Conservation (phyloP, 1,140 invertebrate genomes). For the Hyphantria cunea region DNA sequence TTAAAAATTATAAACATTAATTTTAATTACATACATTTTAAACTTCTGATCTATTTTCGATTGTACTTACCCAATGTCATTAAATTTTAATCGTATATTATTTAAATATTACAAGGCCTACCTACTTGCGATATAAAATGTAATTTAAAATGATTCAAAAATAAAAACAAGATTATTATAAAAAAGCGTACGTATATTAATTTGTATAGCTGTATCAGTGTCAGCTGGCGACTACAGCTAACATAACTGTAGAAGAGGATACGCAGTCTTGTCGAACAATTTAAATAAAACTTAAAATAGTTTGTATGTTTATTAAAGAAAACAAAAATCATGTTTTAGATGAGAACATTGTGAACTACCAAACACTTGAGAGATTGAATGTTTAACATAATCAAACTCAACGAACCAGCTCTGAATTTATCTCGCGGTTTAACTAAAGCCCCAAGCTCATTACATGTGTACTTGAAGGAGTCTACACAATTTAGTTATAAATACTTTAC, state of each 20-base stretch:
- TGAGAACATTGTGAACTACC: constrained; percentile 35
- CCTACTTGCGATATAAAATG: constrained; percentile 55
- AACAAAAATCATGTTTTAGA: constrained; percentile 63
- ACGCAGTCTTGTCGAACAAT: constrained; percentile 51
- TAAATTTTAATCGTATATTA: constrained; percentile 62
- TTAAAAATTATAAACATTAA: constrained; percentile 55
- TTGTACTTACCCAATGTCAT: constrained; percentile 63
- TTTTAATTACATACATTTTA: constrained; percentile 66
- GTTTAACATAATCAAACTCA: constrained; percentile 8
- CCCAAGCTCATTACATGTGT: constrained; percentile 1
- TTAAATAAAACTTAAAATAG: constrained; percentile 75
- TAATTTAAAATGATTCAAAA: constrained; percentile 64
- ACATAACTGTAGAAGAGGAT: constrained; percentile 13
- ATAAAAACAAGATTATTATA: constrained; percentile 57
- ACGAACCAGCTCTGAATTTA: constrained; percentile 6
- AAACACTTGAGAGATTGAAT: constrained; percentile 15
- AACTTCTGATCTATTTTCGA: constrained; percentile 55
- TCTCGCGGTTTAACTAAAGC: neutral
- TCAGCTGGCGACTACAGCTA: constrained; percentile 12
- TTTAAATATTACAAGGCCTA: constrained; percentile 60
- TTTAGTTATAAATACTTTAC: constrained; percentile 31
- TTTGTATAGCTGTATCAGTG: constrained; percentile 27
- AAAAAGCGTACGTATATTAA: constrained; percentile 40
- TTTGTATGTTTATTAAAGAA: constrained; percentile 72
- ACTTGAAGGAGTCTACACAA: constrained; percentile 17